Evolutionary conservation across 2,797 vertebrate species (phyloP).

Genomic region (Falco rusticolus): DNA sequence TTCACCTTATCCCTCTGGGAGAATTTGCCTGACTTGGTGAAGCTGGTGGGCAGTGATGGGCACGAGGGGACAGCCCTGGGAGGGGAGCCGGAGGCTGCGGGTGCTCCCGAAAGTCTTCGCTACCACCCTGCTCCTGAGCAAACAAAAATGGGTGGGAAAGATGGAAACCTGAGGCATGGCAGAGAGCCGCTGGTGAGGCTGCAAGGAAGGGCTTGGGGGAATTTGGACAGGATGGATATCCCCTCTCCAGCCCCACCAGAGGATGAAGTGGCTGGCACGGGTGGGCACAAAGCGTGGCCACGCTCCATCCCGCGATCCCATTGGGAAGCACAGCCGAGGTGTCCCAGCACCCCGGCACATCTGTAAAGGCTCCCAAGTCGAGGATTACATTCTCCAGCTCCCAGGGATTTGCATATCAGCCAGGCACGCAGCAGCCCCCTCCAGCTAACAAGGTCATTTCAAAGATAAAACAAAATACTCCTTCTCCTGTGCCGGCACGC

Average conservation of each 20-base stretch:
- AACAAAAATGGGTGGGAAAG: not conserved
- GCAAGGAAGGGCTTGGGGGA: not conserved
- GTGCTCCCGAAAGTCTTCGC: not conserved
- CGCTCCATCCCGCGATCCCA: rapidly evolving
- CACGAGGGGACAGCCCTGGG: not conserved
- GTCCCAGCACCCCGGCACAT: not conserved
- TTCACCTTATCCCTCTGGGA: not conserved
- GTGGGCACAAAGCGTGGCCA: not conserved
- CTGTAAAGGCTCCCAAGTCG: constrained; percentile 1
- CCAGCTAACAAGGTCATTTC: constrained; percentile 85
- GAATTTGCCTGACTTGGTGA: not conserved
- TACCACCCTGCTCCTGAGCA: rapidly evolving
- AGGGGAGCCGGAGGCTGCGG: not conserved
- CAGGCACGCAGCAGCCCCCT: constrained; percentile 83
- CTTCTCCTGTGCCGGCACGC: not conserved
- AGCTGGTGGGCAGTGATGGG: not conserved
- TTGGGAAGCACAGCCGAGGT: rapidly evolving
- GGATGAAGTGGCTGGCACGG: not conserved
- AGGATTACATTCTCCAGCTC: constrained; percentile 84
- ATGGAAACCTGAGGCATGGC: not conserved
- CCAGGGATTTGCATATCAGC: constrained; percentile 83
- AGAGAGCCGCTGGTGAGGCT: not conserved
- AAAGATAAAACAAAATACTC: constrained; percentile 76
- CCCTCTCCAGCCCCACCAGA: rapidly evolving
- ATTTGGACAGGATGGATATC: not conserved